These are phyloP conservation scores for Epinotia bilunana DNA, from an alignment of 2,888 invertebrate species.

Conservation along the genomic window DNA sequence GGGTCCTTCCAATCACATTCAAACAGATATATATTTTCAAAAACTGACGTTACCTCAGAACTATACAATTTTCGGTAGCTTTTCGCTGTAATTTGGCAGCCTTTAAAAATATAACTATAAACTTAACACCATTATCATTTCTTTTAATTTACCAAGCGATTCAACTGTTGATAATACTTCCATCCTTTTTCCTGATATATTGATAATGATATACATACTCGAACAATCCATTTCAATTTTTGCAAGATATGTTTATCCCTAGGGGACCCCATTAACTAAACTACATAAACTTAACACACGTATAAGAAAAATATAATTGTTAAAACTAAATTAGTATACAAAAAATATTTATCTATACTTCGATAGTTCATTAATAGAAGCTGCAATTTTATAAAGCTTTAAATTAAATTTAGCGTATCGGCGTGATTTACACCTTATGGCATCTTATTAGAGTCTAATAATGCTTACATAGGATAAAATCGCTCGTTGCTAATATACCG, in stretches of 20 bases:
- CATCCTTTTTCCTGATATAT: neutral
- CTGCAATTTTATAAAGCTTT: constrained; percentile 34
- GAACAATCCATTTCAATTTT: neutral
- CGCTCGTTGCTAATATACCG: too few species aligned
- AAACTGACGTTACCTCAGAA: neutral
- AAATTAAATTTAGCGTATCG: constrained; percentile 29
- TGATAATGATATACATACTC: neutral
- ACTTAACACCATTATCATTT: neutral
- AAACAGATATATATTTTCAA: neutral
- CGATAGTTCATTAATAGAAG: constrained; percentile 37
- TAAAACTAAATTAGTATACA: constrained; percentile 44
- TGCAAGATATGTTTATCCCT: constrained; percentile 35
- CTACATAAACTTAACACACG: constrained; percentile 42
- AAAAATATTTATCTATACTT: constrained; percentile 45
- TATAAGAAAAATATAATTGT: constrained; percentile 45
- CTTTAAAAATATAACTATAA: neutral
- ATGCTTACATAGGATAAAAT: constrained; percentile 12
- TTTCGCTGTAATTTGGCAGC: neutral
- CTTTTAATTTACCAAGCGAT: neutral
- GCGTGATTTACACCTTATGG: constrained; percentile 33
- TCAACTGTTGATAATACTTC: neutral
- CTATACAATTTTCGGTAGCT: neutral
- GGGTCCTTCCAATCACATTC: constrained; percentile 19
- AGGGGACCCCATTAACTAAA: constrained; percentile 41
- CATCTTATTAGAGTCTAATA: constrained; percentile 17